phyloP scores from a whole-genome alignment of 2,797 vertebrate species.

The Poecilia wingei region DNA sequence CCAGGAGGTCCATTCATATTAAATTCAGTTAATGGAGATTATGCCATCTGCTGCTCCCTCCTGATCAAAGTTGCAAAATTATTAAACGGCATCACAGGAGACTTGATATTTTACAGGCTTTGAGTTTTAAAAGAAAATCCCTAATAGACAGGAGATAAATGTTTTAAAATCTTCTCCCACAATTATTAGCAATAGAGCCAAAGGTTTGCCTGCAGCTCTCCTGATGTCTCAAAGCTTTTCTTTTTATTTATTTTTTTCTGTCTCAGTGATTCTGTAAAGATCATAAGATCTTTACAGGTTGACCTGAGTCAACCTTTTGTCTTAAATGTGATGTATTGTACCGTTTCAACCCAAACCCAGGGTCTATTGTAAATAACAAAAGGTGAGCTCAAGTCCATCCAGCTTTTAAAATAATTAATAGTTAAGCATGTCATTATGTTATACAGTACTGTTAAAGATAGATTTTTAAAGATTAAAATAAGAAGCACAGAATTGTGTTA shows the following conservation, averaged over 20 bases:
- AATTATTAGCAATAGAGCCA: slow-evolving; percentile 15
- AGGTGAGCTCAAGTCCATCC: not conserved
- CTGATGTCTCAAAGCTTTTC: slow-evolving; percentile 19
- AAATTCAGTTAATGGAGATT: slow-evolving; percentile 1
- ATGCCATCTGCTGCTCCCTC: not conserved
- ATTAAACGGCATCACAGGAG: slow-evolving; percentile 6
- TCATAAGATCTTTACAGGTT: slow-evolving; percentile 8
- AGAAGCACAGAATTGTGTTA: not conserved
- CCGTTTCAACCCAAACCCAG: not conserved
- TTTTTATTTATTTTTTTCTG: slow-evolving; percentile 24
- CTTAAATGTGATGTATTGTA: slow-evolving; percentile 9
- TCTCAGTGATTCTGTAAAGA: slow-evolving; percentile 23
- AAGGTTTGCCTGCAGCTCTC: slow-evolving; percentile 3
- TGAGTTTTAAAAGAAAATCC: not conserved
- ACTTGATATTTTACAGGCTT: slow-evolving; percentile 8
- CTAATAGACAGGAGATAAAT: slow-evolving; percentile 10
- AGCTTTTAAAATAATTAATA: not conserved
- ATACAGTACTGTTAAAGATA: not conserved
- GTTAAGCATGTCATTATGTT: not conserved
- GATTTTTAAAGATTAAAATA: not conserved
- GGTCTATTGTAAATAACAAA: not conserved
- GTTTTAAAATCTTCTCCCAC: slow-evolving; percentile 15
- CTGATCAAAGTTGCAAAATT: not conserved
- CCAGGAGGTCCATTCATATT: slow-evolving; percentile 8
- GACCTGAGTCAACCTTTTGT: slow-evolving; percentile 9